These are phyloP conservation scores for Halocaridina rubra DNA, from an alignment of 2,888 invertebrate genomes.

Conservation along the genomic window DNA sequence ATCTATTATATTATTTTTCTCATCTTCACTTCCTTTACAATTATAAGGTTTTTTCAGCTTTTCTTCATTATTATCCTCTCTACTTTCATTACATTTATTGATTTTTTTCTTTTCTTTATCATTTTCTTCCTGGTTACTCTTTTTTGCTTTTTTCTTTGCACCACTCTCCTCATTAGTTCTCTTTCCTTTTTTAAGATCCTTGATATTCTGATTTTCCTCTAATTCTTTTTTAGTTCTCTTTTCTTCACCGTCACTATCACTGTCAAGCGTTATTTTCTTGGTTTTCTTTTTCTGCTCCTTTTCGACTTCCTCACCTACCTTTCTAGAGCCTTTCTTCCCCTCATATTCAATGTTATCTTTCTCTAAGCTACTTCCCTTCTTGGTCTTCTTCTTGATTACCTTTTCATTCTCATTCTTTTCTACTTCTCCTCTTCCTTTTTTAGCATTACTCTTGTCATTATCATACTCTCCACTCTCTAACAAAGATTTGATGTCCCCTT, in stretches of 20 bases:
- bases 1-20: background rate
- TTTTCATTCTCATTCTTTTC: slow-evolving; percentile 11
- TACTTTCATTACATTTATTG: slow-evolving; percentile 22
- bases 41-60: background rate
- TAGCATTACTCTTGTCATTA: slow-evolving; percentile 35
- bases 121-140: background rate
- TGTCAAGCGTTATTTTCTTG: background rate
- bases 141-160: background rate
- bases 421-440: slow-evolving; percentile 22
- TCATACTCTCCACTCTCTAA: slow-evolving; percentile 40
- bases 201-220: background rate
- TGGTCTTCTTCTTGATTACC: slow-evolving; percentile 22
- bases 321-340: slow-evolving; percentile 9
- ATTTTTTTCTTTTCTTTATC: slow-evolving; percentile 1
- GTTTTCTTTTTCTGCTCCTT: background rate
- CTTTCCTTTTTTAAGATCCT: background rate
- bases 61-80: background rate
- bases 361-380: slow-evolving; percentile 3
- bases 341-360: slow-evolving; percentile 14
- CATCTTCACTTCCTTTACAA: slow-evolving; percentile 8
- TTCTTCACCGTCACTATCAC: background rate
- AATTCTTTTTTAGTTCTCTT: background rate
- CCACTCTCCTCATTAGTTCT: background rate
- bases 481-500: slow-evolving; percentile 19
- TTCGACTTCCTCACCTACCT: slow-evolving; percentile 17